Percentiles rank a stretch among this genome's conserved stretches.
Conservation (phyloP, 2,113 vertebrate genomes). For the Ifrita kowaldi region DNA sequence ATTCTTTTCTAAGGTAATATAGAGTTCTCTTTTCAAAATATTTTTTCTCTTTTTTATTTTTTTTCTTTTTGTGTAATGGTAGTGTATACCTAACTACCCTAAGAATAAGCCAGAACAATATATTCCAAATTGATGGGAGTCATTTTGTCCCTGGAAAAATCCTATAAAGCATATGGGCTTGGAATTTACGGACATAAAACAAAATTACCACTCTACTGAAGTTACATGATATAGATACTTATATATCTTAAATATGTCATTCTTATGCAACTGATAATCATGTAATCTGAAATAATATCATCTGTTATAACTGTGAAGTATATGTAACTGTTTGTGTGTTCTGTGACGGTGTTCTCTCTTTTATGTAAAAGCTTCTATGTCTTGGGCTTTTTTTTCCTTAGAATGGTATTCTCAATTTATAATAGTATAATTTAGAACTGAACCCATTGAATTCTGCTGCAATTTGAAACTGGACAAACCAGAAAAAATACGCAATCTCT, state of each 20-base stretch:
- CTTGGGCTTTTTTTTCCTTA: neutral
- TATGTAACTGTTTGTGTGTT: neutral
- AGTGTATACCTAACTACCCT: neutral
- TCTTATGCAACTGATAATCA: neutral
- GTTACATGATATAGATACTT: neutral
- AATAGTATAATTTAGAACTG: neutral
- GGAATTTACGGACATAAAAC: neutral
- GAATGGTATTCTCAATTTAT: neutral
- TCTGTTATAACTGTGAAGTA: neutral
- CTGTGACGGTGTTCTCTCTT: neutral
- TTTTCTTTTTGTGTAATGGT: neutral
- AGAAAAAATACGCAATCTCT: neutral
- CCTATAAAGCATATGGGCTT: neutral
- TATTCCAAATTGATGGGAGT: neutral
- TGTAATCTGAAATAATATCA: neutral
- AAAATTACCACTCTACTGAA: neutral
- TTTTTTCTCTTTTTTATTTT: neutral
- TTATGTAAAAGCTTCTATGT: neutral
- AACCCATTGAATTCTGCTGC: neutral
- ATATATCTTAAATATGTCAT: neutral
- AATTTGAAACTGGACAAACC: neutral
- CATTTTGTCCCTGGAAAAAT: neutral
- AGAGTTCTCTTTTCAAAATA: neutral
- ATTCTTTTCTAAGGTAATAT: neutral
- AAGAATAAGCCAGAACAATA: neutral